Conservation (phyloP, 2,113 vertebrate genomes). For the Podilymbus podiceps region DNA sequence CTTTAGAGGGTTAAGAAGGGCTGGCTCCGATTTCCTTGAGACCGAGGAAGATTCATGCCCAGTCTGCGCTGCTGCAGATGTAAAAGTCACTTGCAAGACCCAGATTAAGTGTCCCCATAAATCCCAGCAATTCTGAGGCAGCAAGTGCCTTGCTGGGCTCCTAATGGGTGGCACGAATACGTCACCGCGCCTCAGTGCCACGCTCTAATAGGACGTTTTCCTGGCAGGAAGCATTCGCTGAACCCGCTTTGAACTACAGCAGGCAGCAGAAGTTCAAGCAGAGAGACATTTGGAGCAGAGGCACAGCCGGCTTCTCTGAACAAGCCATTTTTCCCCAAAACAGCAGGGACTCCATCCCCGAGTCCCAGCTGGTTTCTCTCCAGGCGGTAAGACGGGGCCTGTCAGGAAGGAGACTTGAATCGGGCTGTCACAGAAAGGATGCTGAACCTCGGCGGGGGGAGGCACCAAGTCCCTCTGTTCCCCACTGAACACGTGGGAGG, state of each 20-base stretch:
- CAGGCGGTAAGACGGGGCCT: neutral
- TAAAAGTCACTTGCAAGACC: slow-evolving; percentile 3
- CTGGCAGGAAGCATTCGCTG: neutral
- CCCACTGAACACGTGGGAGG: neutral
- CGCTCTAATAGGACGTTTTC: neutral
- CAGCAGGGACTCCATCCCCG: neutral
- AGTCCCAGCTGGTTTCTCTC: neutral
- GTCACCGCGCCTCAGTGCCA: neutral
- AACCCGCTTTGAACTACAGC: neutral
- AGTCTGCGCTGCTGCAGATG: neutral
- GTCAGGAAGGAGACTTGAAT: neutral
- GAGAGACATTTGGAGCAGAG: neutral
- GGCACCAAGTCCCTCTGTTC: neutral
- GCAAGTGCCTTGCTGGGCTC: neutral
- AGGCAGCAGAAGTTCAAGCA: neutral
- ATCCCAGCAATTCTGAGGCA: slow-evolving; percentile 1
- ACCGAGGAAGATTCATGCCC: neutral
- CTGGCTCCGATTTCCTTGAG: neutral
- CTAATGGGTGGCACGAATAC: slow-evolving; percentile 2
- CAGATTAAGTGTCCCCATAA: neutral
- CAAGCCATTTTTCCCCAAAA: neutral
- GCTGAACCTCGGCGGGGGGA: accelerated
- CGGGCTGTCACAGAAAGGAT: neutral
- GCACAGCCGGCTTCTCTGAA: neutral
- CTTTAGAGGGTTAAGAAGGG: neutral